Conservation (phyloP, 2,113 vertebrate genomes). For the Triplophysa dalaica region DNA sequence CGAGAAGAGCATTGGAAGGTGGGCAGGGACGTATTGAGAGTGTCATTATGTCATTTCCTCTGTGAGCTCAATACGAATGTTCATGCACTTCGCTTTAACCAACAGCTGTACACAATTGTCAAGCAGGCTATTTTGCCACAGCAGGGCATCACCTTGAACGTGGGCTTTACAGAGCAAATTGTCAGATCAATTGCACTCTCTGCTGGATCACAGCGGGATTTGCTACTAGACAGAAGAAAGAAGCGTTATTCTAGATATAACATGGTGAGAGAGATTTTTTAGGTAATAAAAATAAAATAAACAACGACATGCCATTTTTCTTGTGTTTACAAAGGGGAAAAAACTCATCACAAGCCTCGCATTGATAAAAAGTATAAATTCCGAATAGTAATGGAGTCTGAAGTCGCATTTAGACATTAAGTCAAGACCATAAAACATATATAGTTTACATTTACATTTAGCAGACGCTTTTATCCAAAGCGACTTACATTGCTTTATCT, state of each 20-base stretch:
- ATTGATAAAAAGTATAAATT: no score
- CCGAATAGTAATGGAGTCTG: no score
- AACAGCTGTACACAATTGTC: background rate
- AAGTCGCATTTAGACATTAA: no score
- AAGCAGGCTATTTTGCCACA: background rate
- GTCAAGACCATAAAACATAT: no score
- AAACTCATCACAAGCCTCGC: no score
- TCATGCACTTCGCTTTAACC: background rate
- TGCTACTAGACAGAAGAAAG: background rate
- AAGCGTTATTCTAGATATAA: background rate
- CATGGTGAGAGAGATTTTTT: background rate
- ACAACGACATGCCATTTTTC: no score
- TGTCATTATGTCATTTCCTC: slow-evolving; percentile 33
- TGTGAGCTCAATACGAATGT: background rate
- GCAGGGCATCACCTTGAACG: background rate
- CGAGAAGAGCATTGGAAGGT: slow-evolving; percentile 7
- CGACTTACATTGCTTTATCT: no score
- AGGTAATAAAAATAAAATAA: background rate
- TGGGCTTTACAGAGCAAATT: background rate
- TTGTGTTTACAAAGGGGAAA: no score
- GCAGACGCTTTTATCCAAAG: no score
- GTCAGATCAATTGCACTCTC: background rate
- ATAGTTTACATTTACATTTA: no score
- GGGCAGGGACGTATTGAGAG: slow-evolving; percentile 1
- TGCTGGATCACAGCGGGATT: background rate